Percentiles rank a stretch among this genome's conserved stretches.
These are phyloP conservation scores for Crossaster papposus DNA, from an alignment of 53 echinoderm and acorn worm genomes.

Conservation along the genomic window DNA sequence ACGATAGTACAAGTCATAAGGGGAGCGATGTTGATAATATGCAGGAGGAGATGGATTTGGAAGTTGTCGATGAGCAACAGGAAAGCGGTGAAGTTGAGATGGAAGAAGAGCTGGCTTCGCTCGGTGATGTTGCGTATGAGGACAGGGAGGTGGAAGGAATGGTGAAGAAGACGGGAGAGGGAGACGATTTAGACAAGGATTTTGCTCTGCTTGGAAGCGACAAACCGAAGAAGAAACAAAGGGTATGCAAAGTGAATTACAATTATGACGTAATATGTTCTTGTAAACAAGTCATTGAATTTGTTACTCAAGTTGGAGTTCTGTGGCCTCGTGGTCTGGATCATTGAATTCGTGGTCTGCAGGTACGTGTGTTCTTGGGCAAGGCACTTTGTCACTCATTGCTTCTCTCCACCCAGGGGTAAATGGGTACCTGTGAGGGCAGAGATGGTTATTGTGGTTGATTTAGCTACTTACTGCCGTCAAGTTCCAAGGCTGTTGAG, in stretches of 20 bases:
- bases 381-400: too few species aligned
- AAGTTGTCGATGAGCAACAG: conserved; percentile 32
- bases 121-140: conserved; percentile 32
- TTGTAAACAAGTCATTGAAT: too few species aligned
- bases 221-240: conserved; percentile 69
- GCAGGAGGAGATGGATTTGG: conserved; percentile 6
- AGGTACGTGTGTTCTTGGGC: too few species aligned
- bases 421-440: too few species aligned
- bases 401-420: too few species aligned
- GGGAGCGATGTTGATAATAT: background rate
- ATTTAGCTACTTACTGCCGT: too few species aligned
- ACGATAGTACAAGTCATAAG: background rate
- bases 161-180: background rate
- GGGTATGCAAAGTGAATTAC: conserved; percentile 39
- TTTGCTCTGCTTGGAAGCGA: conserved; percentile 83
- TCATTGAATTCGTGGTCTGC: too few species aligned
- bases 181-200: conserved; percentile 28
- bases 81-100: background rate
- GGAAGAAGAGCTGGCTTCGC: conserved; percentile 1
- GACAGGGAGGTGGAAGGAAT: conserved; percentile 8
- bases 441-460: too few species aligned
- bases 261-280: background rate
- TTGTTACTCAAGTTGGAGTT: too few species aligned
- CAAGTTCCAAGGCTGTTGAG: too few species aligned
- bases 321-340: too few species aligned